These are phyloP conservation scores for Helicoverpa armigera DNA, from an alignment of 1,140 invertebrate genomes.

Conservation along the genomic window DNA sequence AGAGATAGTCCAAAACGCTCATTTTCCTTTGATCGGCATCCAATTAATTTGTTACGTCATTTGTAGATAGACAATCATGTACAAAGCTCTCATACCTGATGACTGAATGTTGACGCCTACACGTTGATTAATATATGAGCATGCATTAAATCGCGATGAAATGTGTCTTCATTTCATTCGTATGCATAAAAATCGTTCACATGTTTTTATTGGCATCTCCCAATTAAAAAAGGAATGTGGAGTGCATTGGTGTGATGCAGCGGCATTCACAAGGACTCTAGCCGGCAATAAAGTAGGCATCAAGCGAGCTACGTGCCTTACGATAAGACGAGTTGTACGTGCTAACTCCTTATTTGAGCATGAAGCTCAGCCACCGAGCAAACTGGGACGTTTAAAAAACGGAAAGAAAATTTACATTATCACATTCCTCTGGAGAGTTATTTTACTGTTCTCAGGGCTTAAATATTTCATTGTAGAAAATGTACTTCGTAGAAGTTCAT, in stretches of 20 bases:
- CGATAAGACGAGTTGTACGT: slow-evolving; percentile 67
- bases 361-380: slow-evolving; percentile 54
- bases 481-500: slow-evolving; percentile 36
- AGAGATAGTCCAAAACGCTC: too few species aligned
- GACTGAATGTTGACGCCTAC: not conserved
- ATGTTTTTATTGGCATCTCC: slow-evolving; percentile 54
- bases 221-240: slow-evolving; percentile 55
- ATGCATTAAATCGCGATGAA: not conserved
- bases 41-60: slow-evolving; percentile 46
- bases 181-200: slow-evolving; percentile 31
- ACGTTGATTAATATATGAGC: slow-evolving; percentile 18
- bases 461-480: slow-evolving; percentile 52
- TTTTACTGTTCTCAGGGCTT: slow-evolving; percentile 46
- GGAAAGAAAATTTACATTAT: slow-evolving; percentile 58
- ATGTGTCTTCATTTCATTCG: slow-evolving; percentile 10
- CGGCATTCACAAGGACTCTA: slow-evolving; percentile 58
- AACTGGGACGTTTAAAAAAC: slow-evolving; percentile 54
- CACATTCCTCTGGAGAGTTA: slow-evolving; percentile 53
- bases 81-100: slow-evolving; percentile 6
- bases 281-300: slow-evolving; percentile 74
- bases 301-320: slow-evolving; percentile 70
- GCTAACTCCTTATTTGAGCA: slow-evolving; percentile 64
- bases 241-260: slow-evolving; percentile 64
- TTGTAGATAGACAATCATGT: slow-evolving; percentile 33
- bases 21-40: slow-evolving; percentile 13